Evolutionary conservation across 2,888 invertebrate species (phyloP), one percentile per base, ranked within the genome.

Genomic region (Aporophyla nigra): DNA sequence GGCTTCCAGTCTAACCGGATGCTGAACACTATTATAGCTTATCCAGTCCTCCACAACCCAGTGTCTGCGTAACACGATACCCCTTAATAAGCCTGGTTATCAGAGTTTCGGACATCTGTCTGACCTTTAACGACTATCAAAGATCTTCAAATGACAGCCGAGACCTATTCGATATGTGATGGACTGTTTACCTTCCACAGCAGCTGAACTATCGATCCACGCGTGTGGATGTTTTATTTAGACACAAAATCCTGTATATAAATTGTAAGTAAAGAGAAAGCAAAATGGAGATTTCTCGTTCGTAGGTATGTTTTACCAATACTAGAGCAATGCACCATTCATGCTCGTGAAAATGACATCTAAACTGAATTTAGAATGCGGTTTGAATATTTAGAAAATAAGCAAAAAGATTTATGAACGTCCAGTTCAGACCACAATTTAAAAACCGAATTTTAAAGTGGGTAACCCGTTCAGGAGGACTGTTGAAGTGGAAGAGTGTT

Each of bases 311-410:
- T 58, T 40, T 14, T 12, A 7, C 14, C 1, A 33, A 72, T 24
- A 2, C 33, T 46, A 54, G n/a, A 27, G 3, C 43, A 53, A 4
- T 27, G n/a, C 61, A 12, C n/a, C 9, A 40, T 63, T 58, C 16
- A 12, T n/a, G 7, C 5, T 69, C 21, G 10, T 53, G 49, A 71
- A 33, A 71, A 58, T n/a, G 49, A n/a, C 56, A 56, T 58, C 14
- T 19, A 33, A 53, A 62, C 5, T 40, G 46, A 71, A 70, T 58
- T 58, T 33, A 1, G 19, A 67, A 62, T 62, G 16, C 4, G 10
- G 24, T 67, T 71, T 73, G 14, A 56, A 62, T 67, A 27, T 62
- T 68, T 62, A n/a, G 16, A 46, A 58, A 56, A 53, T 27, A 59
- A n/a, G n/a, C 46, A n/a, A 46, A 58, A 53, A 65, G 19, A 19